Conservation (phyloP, 1,140 invertebrate species). For the Calycopis cecrops region DNA sequence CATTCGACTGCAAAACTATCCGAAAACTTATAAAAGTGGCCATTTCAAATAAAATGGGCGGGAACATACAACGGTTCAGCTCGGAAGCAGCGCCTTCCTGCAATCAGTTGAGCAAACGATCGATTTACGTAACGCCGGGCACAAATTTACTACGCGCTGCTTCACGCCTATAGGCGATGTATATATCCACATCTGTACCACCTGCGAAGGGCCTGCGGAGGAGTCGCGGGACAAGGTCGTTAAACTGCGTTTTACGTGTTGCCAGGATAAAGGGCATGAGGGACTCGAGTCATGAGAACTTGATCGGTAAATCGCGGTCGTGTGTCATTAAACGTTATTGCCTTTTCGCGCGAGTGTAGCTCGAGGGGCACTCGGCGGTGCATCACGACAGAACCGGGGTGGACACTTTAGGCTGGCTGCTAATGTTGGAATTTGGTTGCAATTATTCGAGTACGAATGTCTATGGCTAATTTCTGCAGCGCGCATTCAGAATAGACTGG, state of each 20-base stretch:
- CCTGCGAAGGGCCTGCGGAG: slow-evolving; percentile 49
- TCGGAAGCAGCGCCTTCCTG: slow-evolving; percentile 37
- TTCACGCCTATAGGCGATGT: slow-evolving; percentile 44
- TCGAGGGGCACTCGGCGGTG: too few species aligned
- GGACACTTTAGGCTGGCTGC: too few species aligned
- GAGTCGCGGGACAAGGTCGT: slow-evolving; percentile 56
- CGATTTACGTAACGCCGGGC: slow-evolving; percentile 51
- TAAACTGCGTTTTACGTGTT: too few species aligned
- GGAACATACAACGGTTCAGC: slow-evolving; percentile 18
- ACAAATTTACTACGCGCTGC: slow-evolving; percentile 40
- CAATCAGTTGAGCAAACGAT: slow-evolving; percentile 62
- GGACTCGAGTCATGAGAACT: slow-evolving; percentile 56
- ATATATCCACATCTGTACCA: slow-evolving; percentile 49
- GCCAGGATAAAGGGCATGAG: too few species aligned
- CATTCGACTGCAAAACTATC: slow-evolving; percentile 2
- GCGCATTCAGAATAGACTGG: too few species aligned
- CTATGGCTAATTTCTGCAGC: too few species aligned
- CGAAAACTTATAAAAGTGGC: slow-evolving; percentile 4
- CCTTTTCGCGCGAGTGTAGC: slow-evolving; percentile 13
- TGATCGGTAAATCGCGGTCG: slow-evolving; percentile 47
- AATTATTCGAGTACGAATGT: too few species aligned
- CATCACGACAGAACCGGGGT: too few species aligned
- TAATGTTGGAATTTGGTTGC: too few species aligned
- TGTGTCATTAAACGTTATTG: slow-evolving; percentile 47
- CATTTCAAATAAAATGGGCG: slow-evolving; percentile 17